Evolutionary conservation across 2,113 vertebrate genomes (phyloP), one percentile per base, ranked within the genome.

Genomic region (Varanus salvator): DNA sequence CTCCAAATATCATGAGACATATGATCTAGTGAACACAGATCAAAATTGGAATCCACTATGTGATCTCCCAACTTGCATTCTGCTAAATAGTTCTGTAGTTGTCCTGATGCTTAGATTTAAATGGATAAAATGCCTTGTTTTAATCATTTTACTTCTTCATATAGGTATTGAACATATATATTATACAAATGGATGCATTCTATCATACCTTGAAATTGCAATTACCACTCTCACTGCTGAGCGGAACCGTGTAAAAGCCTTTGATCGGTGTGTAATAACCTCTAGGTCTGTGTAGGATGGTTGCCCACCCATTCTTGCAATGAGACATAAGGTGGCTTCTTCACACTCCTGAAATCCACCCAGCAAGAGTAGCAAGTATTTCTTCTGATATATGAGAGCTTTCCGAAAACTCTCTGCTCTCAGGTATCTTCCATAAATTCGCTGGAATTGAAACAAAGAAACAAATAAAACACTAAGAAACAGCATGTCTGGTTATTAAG

Each of bases 361-460:
- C 21, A 99, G 96, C 88, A 99, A 95, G 86, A 99, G 97, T 96
- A 99, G 97, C 95, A 99, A 96, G 15, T 99, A 99, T 90, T 99
- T 99, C 92, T 99, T 99, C 97, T 99, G 99, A 94, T 99, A 99
- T 92, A 99, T 97, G 48, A 99, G 98, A 48, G 99, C 99, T 95
- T 99, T 99, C 86, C 99, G 97, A 93, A 99, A 99, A 92, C 99
- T 99, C 95, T 99, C 99, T 12, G 99, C 97, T 52, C 98, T 97
- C 88, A 99, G 96, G 91, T 99, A 99, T 93, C 98, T 98, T 54
- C 98, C 98, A 87, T 99, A 99, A 93, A 99, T 97, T 94, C 98
- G 98, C 99, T 99, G 91, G 17, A 93, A 71, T 75, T 19, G 60
- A 21, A 88, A 0, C 91, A 91, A 25, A 85, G 54, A 21, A 77